Conservation (phyloP, 2,888 invertebrate species). For the Blastobasis lacticolella region DNA sequence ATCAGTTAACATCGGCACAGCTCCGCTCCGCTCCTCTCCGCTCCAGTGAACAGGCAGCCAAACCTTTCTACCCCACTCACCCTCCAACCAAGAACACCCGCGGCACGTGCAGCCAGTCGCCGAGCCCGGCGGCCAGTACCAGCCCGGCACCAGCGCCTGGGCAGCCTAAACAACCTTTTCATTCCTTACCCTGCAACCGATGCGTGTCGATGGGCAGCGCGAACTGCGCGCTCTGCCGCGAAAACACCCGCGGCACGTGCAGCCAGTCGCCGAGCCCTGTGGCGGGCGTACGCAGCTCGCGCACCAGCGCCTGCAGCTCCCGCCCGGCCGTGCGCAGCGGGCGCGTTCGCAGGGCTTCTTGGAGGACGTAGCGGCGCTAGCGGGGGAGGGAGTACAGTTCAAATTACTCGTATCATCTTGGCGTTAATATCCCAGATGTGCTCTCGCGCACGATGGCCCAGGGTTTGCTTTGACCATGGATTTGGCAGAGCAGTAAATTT, state of each 20-base stretch:
- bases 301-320: constrained; percentile 66
- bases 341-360: constrained; percentile 78
- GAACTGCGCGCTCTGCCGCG: constrained; percentile 82
- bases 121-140: constrained; percentile 61
- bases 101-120: constrained; percentile 79
- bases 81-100: constrained; percentile 76
- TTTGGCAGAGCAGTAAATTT: too few relatives aligned
- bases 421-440: too few relatives aligned
- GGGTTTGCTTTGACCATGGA: too few relatives aligned
- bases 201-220: constrained; percentile 80
- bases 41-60: too few relatives aligned
- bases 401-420: too few relatives aligned
- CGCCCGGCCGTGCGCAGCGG: constrained; percentile 52
- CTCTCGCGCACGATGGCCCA: too few relatives aligned
- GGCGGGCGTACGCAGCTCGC: constrained; percentile 28
- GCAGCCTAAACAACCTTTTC: too few relatives aligned
- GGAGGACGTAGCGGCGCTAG: constrained; percentile 78
- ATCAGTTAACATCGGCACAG: too few relatives aligned
- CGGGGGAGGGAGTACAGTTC: too few relatives aligned
- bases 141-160: too few relatives aligned
- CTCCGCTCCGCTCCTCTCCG: too few relatives aligned
- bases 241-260: constrained; percentile 83
- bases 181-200: constrained; percentile 30
- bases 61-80: constrained; percentile 17
- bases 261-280: constrained; percentile 75